Evolutionary conservation across 2,113 vertebrate genomes (phyloP).

Genomic region (Bettongia penicillata): DNA sequence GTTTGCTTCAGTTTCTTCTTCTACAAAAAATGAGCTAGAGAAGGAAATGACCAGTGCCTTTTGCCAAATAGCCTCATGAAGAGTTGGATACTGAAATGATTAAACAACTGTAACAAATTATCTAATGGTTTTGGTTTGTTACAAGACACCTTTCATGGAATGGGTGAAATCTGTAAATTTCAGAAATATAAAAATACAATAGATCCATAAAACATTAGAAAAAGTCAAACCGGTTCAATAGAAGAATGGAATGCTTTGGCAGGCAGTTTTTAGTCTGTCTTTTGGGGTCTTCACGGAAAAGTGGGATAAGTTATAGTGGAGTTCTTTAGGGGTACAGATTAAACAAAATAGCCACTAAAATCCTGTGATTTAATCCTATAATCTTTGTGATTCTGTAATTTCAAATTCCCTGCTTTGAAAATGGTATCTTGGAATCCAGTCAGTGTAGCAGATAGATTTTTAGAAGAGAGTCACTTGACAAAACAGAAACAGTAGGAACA

Average conservation of each 20-base stretch:
- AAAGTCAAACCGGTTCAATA: background rate
- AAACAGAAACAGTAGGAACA: background rate
- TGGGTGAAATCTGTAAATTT: background rate
- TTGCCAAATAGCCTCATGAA: background rate
- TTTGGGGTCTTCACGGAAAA: background rate
- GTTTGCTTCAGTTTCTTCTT: background rate
- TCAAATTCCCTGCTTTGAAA: background rate
- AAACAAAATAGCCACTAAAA: background rate
- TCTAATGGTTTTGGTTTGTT: background rate
- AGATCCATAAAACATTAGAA: background rate
- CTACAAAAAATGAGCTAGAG: background rate
- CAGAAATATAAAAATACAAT: background rate
- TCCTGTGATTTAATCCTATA: background rate
- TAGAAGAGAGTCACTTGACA: background rate
- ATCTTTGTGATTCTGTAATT: background rate
- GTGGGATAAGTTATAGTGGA: background rate
- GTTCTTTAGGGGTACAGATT: background rate
- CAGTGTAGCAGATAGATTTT: background rate
- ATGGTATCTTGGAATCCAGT: slow-evolving; percentile 2
- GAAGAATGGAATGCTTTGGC: background rate
- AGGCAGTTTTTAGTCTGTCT: background rate
- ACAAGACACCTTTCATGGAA: background rate
- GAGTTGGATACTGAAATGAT: background rate
- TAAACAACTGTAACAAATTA: background rate
- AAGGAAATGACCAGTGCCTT: background rate